Base-by-base conservation (phyloP, 2,888 invertebrate genomes). In the Polietes domitor region DNA sequence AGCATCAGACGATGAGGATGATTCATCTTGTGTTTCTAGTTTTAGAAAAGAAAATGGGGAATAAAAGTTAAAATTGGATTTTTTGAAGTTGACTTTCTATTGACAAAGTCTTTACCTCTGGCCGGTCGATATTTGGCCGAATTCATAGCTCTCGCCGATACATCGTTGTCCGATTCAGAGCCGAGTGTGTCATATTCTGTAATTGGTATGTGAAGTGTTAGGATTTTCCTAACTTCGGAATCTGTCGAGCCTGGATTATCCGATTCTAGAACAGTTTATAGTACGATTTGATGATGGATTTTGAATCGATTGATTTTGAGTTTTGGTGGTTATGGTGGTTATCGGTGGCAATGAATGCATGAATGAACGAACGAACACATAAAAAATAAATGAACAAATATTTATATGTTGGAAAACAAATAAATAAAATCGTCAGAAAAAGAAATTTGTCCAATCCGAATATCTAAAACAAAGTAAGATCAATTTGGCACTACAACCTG, bases 231-330 rank as follows among this genome's bases (percentile, higher is more conserved):
- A 94, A 96, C 96, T 95, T 97, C 97, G 93, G 97, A 97, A 95
- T 97, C 97, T 94, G 97, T 97, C 92, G 97, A 97, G 93, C 97
- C 97, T 95, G 97, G 95, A 95, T 97, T 97, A 95, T 97, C 97
- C 94, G 96, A 96, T 94, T 97, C 96, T 96, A 96, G 91, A 92
- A 92, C 81, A 92, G 92, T 92, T 92, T 92, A 84, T 84, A 91
- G 91, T 91, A 92, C 91, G 91, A 91, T 91, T 90, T 91, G 91
- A 91, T 92, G 91, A 92, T 92, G 91, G 91, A 89, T 88, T 87
- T 87, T 83, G 83, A 83, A 81, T 78, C 81, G 84, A 81, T 84
- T 84, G 84, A 81, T 81, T 81, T 84, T 76, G 83, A 75, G 24
- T 71, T 75, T n/a, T n/a, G n/a, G 55, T 28, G 58, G 81, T 81